Evolutionary conservation across 2,888 invertebrate species (phyloP), one percentile per base, ranked within the genome.

Genomic region (Leptinotarsa peninsularis): DNA sequence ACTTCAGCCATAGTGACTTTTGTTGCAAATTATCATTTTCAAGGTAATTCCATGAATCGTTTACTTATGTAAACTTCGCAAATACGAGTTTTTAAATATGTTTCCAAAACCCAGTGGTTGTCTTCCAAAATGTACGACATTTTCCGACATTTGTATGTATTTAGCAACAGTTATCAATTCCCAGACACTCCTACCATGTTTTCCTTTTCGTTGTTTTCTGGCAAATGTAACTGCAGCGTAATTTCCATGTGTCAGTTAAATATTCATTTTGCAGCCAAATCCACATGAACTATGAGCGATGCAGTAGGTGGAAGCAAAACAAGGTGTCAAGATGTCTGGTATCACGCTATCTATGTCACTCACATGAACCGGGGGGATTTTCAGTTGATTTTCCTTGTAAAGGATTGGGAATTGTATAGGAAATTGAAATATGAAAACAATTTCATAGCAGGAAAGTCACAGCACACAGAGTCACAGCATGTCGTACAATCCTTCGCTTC

Each of bases 321-420:
- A 70, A 70, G 72, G 73, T 76, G 76, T 76, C 76, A 43, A 76
- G 72, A 69, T 58, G 49, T 73, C 70, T 73, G 73, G 69, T 67
- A 76, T 76, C 76, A 76, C 73, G 76, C 73, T 68, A 76, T 72
- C 72, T 63, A 5, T 54, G 54, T 7, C 18, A 18, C 18, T 54
- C n/a, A 54, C 54, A 18, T n/a, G 18, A 54, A 54, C 10, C 43
- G n/a, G 7, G 54, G 54, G 4, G 18, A n/a, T 54, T 54, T 18
- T 18, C 5, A n/a, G 14, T 10, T 54, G 18, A 54, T 18, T 54
- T 54, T 54, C n/a, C 10, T 54, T 54, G 7, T 54, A 13, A n/a
- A 10, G 18, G 54, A 18, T 54, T 18, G 18, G n/a, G 18, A 54
- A 43, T 43, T 43, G 18, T 10, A 18, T 18, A 18, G 54, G 18